These are phyloP conservation scores for Todiramphus saurophagus DNA, from an alignment of 2,113 vertebrate genomes.

Conservation along the genomic window DNA sequence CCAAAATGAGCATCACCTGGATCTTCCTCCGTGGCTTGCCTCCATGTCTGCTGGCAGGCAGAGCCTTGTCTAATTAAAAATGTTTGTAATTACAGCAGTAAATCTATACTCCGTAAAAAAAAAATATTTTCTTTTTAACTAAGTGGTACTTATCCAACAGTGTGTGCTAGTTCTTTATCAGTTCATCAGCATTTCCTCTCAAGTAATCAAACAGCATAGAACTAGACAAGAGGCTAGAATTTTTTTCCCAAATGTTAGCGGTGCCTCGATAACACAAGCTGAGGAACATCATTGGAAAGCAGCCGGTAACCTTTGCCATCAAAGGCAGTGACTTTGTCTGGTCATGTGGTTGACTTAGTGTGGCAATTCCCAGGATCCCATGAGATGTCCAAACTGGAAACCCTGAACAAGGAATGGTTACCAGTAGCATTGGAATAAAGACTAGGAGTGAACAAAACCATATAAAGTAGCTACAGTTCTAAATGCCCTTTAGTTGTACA, in stretches of 20 bases:
- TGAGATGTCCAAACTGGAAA: background rate
- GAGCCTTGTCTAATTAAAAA: constrained; percentile 2
- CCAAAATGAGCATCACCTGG: background rate
- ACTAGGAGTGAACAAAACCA: background rate
- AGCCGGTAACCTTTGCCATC: background rate
- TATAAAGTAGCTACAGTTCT: background rate
- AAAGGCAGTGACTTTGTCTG: background rate
- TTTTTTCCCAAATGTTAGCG: background rate
- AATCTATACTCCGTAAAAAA: background rate
- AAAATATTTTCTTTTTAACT: constrained; percentile 20
- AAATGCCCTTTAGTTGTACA: background rate
- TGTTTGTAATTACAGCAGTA: background rate
- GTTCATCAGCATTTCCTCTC: background rate
- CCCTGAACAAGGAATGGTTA: background rate
- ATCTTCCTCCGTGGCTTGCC: background rate
- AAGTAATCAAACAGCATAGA: background rate
- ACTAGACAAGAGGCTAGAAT: background rate
- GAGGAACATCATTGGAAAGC: background rate
- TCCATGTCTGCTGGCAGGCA: background rate
- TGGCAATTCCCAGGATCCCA: background rate
- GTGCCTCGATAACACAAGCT: background rate
- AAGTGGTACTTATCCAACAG: background rate
- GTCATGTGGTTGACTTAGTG: background rate
- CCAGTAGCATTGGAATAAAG: background rate
- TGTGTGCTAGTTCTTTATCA: background rate